phyloP scores from a whole-genome alignment of 2,113 vertebrate genomes.

The Burhinus oedicnemus region DNA sequence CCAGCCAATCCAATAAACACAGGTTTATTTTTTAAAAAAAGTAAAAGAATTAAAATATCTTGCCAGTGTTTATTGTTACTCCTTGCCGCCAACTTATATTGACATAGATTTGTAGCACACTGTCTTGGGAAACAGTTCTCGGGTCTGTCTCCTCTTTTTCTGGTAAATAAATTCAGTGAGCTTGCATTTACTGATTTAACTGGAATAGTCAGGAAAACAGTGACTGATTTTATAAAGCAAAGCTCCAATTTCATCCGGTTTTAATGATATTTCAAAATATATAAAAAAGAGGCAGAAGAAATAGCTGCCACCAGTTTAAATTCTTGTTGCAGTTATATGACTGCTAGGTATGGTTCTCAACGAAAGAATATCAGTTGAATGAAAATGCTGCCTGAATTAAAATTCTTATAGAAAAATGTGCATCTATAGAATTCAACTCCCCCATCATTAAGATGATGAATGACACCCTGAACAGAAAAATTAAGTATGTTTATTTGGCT shows the following conservation, averaged over 20 bases:
- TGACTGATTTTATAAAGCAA: background rate
- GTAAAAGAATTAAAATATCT: background rate
- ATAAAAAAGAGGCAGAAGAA: background rate
- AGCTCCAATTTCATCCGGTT: background rate
- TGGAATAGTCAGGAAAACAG: background rate
- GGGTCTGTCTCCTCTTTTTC: background rate
- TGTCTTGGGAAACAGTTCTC: background rate
- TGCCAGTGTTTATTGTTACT: background rate
- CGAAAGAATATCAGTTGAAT: background rate
- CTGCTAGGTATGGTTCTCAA: background rate
- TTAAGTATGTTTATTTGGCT: conserved; percentile 45
- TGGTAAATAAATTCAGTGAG: background rate
- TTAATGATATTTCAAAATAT: background rate
- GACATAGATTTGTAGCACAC: background rate
- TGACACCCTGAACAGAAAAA: conserved; percentile 27
- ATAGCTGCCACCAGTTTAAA: background rate
- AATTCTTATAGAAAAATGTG: background rate
- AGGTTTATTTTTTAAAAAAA: background rate
- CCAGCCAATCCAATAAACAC: background rate
- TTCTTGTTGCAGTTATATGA: background rate
- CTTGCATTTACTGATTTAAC: background rate
- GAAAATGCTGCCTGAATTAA: conserved; percentile 8
- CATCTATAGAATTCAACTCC: background rate
- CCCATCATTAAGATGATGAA: background rate
- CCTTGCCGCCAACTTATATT: background rate